These are phyloP conservation scores for Acrobasis repandana DNA, from an alignment of 2,888 invertebrate species.

Conservation along the genomic window DNA sequence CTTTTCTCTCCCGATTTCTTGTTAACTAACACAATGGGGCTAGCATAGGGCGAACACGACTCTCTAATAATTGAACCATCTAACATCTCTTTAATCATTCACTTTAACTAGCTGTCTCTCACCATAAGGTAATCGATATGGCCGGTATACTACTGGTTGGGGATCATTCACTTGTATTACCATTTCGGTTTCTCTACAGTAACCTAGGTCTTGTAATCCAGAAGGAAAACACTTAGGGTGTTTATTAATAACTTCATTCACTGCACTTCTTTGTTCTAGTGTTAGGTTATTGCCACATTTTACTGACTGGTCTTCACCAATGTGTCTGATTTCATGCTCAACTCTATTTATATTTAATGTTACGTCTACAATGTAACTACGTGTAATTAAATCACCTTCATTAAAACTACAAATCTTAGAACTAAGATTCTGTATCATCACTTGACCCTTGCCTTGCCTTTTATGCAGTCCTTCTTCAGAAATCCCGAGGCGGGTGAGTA, in stretches of 20 bases:
- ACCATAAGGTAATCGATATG: constrained; percentile 21
- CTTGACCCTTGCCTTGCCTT: not conserved
- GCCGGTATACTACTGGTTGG: constrained; percentile 25
- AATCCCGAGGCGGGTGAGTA: too few relatives aligned
- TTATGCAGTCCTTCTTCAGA: too few relatives aligned
- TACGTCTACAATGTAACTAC: not conserved
- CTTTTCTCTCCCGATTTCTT: constrained; percentile 27
- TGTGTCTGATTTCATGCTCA: not conserved
- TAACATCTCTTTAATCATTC: constrained; percentile 32
- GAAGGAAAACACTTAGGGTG: constrained; percentile 21
- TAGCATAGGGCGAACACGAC: constrained; percentile 32
- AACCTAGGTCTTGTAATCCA: constrained; percentile 23
- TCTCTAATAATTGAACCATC: constrained; percentile 29
- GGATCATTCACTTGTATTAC: constrained; percentile 22
- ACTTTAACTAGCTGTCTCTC: constrained; percentile 31
- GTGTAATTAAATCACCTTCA: not conserved
- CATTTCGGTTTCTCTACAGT: constrained; percentile 23
- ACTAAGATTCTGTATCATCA: not conserved
- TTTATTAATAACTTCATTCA: constrained; percentile 13
- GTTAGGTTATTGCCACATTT: too few relatives aligned
- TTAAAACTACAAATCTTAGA: too few relatives aligned
- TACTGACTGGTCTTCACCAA: not conserved
- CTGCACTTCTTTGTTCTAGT: not conserved
- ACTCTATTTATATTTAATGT: too few relatives aligned
- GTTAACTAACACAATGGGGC: constrained; percentile 30